phyloP scores from a whole-genome alignment of 64 coral and sea anemone genomes.

The Cladopsammia gracilis region DNA sequence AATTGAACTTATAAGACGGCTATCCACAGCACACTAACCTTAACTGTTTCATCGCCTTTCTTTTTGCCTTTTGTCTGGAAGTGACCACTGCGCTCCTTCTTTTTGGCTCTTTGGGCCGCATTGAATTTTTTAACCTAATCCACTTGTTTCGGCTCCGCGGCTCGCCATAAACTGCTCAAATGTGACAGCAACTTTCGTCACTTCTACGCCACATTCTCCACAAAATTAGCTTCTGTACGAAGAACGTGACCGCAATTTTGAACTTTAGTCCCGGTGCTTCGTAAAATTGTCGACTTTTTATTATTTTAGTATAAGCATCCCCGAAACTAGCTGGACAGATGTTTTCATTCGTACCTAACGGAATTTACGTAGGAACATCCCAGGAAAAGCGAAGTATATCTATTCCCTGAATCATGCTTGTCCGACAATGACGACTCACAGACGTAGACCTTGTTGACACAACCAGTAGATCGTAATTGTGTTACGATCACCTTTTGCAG shows the following conservation, averaged over 20 bases:
- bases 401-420: no score
- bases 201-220: background rate
- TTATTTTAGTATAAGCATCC: no score
- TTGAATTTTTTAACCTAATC: conserved; percentile 24
- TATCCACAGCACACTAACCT: conserved; percentile 16
- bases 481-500: no score
- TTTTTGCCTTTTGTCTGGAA: conserved; percentile 39
- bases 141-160: background rate
- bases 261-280: no score
- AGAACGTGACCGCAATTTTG: background rate
- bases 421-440: no score
- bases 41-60: conserved; percentile 18
- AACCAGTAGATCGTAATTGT: no score
- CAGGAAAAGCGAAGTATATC: no score
- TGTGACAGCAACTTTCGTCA: background rate
- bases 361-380: no score
- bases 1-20: background rate
- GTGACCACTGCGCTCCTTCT: conserved; percentile 26
- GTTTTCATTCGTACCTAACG: no score
- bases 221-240: background rate
- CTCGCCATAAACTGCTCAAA: conserved; percentile 46
- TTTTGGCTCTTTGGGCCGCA: conserved; percentile 33
- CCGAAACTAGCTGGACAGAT: no score
- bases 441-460: no score
- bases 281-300: no score